phyloP scores from a whole-genome alignment of 2,888 invertebrate species.

The Octodonta nipae region DNA sequence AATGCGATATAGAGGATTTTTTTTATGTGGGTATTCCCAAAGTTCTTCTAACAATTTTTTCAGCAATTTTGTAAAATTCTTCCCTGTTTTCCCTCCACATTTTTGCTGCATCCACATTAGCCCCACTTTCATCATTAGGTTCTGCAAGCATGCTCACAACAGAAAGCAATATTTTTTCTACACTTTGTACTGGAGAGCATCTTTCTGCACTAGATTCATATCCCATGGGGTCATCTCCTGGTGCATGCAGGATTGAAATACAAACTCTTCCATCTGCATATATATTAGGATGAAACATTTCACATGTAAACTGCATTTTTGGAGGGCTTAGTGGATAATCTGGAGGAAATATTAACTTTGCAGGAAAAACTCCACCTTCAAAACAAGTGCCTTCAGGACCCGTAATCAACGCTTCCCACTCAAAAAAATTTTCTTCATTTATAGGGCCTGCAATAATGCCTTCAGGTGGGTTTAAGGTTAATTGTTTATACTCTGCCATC shows the following conservation, averaged over 20 bases:
- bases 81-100: slow-evolving; percentile 95
- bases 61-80: slow-evolving; percentile 87
- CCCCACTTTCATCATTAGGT: slow-evolving; percentile 97
- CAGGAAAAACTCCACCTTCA: slow-evolving; percentile 95
- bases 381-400: slow-evolving; percentile 98
- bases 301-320: slow-evolving; percentile 97
- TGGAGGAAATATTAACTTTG: slow-evolving; percentile 82
- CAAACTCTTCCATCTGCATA: slow-evolving; percentile 97
- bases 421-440: slow-evolving; percentile 98
- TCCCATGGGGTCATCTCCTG: slow-evolving; percentile 99
- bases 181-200: slow-evolving; percentile 99
- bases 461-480: slow-evolving; percentile 92
- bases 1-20: no score
- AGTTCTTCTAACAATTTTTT: slow-evolving; percentile 81
- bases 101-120: slow-evolving; percentile 98
- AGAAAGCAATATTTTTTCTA: slow-evolving; percentile 94
- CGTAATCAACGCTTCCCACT: slow-evolving; percentile 96
- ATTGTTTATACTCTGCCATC: slow-evolving; percentile 84
- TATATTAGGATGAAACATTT: slow-evolving; percentile 99
- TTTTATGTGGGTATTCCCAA: slow-evolving; percentile 56
- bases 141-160: slow-evolving; percentile 98
- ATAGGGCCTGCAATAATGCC: slow-evolving; percentile 96
- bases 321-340: slow-evolving; percentile 97
- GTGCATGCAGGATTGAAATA: slow-evolving; percentile 96
- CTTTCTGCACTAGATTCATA: slow-evolving; percentile 96